These are phyloP conservation scores for Uloborus diversus DNA, from an alignment of 1,140 invertebrate genomes.

Conservation along the genomic window DNA sequence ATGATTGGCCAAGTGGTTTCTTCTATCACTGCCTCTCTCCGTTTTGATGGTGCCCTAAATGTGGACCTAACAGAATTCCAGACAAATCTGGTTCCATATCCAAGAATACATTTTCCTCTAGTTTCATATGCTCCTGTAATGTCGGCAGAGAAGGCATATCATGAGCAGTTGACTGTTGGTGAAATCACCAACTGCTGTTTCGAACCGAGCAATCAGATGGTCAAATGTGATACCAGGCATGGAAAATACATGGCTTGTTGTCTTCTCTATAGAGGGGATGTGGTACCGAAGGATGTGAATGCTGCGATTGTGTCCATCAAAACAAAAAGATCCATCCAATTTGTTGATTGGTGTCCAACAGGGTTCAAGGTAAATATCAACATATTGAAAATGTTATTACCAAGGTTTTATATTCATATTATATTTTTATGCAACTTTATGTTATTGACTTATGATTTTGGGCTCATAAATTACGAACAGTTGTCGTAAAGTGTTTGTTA, in stretches of 20 bases:
- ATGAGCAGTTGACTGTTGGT: constrained; percentile 79
- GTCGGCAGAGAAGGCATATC: constrained; percentile 75
- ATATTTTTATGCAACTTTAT: too few species aligned
- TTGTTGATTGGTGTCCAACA: constrained; percentile 84
- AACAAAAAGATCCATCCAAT: constrained; percentile 80
- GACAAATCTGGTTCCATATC: constrained; percentile 68
- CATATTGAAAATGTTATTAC: too few species aligned
- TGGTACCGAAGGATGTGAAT: constrained; percentile 85
- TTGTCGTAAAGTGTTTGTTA: too few species aligned
- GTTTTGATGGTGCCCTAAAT: constrained; percentile 72
- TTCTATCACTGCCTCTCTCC: constrained; percentile 69
- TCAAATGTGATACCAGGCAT: constrained; percentile 72
- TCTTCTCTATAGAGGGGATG: constrained; percentile 82
- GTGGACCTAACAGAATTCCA: constrained; percentile 72
- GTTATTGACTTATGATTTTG: too few species aligned
- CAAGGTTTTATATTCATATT: too few species aligned
- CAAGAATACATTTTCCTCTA: constrained; percentile 73
- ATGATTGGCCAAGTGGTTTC: constrained; percentile 66
- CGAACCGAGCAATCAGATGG: constrained; percentile 85
- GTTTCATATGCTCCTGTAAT: constrained; percentile 84
- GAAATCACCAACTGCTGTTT: constrained; percentile 86
- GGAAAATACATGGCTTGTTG: constrained; percentile 81
- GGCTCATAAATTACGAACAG: too few species aligned
- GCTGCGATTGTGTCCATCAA: constrained; percentile 86
- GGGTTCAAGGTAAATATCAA: constrained; percentile 73